Evolutionary conservation across 2,888 invertebrate genomes (phyloP), one percentile per base, ranked within the genome.

Genomic region (Heliconius ismenius): DNA sequence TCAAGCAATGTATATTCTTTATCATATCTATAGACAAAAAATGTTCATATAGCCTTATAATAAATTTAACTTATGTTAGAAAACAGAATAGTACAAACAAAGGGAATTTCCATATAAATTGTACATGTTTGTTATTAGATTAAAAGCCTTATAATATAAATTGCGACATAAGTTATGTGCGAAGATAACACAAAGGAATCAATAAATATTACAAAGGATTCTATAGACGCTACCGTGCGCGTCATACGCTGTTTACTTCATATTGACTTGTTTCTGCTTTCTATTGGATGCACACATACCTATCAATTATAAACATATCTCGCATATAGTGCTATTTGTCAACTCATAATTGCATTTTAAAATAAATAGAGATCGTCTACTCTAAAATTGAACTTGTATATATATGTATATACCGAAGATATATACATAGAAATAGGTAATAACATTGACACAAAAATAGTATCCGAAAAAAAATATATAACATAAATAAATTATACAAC

Each of bases 151-250:
- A 69, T n/a, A n/a, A 58, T n/a, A n/a, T 58, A 54, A 69, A 21
- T 9, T 68, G 49, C 26, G 13, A 49, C 26, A 15, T 9, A 58
- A n/a, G 28, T 58, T 32, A 32, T 24, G n/a, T 26, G 26, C 15
- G 9, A 67, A 13, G 49, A 54, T 32, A 70, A 70, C n/a, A 70
- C 70, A 70, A 70, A 70, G 54, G 70, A 58, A 58, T 70, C 58
- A 58, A 70, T n/a, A 70, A 70, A 58, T 70, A 70, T 70, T 70
- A 70, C n/a, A n/a, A n/a, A n/a, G n/a, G 58, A 70, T 70, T 54
- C 26, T 21, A 58, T 32, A 70, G 54, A 70, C 32, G 69, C 49
- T 69, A 54, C 49, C 9, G 54, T 70, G 32, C 54, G 28, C 54
- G 54, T 70, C 32, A 70, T 32, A 58, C 58, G 58, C 70, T 70